phyloP scores from a whole-genome alignment of 2,797 vertebrate species.

The Dallia pectoralis region DNA sequence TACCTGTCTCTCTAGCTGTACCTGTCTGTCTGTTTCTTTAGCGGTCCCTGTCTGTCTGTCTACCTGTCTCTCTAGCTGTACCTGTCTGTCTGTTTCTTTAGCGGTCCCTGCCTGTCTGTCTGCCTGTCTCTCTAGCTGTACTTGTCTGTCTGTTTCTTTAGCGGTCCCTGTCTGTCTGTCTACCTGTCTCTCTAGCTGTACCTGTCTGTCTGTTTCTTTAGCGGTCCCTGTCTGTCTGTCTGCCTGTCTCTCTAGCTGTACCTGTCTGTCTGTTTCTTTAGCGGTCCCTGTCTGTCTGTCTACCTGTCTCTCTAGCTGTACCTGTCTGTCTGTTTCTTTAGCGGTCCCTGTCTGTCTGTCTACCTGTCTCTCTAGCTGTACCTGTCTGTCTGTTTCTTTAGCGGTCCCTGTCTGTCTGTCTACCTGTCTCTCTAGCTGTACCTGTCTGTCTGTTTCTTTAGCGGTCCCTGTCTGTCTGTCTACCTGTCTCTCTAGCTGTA shows the following conservation, averaged over 20 bases:
- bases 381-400: no score
- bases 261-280: neutral
- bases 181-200: neutral
- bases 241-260: conserved; percentile 5
- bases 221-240: no score
- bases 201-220: neutral
- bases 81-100: neutral
- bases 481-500: neutral
- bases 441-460: neutral
- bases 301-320: neutral
- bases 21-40: neutral
- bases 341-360: neutral
- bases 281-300: neutral
- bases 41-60: no score
- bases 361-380: neutral
- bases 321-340: neutral
- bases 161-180: neutral
- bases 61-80: conserved; percentile 5
- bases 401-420: no score
- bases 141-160: neutral
- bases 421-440: neutral
- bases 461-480: neutral
- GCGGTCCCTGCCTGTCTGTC: neutral
- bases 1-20: neutral
- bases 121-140: neutral